These are phyloP conservation scores for Odontomachus brunneus DNA, from an alignment of 1,140 invertebrate genomes.

Conservation along the genomic window DNA sequence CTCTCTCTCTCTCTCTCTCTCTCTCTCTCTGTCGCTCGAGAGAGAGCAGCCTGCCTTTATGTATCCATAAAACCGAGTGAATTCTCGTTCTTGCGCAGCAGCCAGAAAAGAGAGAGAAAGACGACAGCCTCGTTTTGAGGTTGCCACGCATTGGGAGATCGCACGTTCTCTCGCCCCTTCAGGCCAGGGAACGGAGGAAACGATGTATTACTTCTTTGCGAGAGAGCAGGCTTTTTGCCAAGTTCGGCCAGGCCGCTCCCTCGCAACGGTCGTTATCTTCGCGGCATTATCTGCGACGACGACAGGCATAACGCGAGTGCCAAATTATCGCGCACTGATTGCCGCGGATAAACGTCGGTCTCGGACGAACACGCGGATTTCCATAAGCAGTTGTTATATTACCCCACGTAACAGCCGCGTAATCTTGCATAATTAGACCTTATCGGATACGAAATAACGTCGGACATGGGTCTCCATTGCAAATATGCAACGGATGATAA, in stretches of 20 bases:
- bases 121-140: constrained; percentile 67
- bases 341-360: constrained; percentile 17
- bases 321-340: constrained; percentile 46
- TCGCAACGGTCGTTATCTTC: constrained; percentile 41
- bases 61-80: constrained; percentile 66
- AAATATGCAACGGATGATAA: constrained; percentile 8
- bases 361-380: constrained; percentile 45
- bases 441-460: not conserved
- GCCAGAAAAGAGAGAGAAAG: not conserved
- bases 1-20: too few species aligned
- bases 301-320: constrained; percentile 30
- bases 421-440: too few species aligned
- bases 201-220: constrained; percentile 63
- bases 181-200: constrained; percentile 38
- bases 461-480: not conserved
- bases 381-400: not conserved
- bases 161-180: too few species aligned
- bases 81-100: constrained; percentile 66
- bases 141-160: constrained; percentile 66
- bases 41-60: constrained; percentile 50
- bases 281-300: constrained; percentile 32
- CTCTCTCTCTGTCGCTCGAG: too few species aligned
- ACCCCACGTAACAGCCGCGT: too few species aligned
- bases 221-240: constrained; percentile 1
- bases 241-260: constrained; percentile 8